Evolutionary conservation across 2,113 vertebrate genomes (phyloP).

Genomic region (Callocephalon fimbriatum): DNA sequence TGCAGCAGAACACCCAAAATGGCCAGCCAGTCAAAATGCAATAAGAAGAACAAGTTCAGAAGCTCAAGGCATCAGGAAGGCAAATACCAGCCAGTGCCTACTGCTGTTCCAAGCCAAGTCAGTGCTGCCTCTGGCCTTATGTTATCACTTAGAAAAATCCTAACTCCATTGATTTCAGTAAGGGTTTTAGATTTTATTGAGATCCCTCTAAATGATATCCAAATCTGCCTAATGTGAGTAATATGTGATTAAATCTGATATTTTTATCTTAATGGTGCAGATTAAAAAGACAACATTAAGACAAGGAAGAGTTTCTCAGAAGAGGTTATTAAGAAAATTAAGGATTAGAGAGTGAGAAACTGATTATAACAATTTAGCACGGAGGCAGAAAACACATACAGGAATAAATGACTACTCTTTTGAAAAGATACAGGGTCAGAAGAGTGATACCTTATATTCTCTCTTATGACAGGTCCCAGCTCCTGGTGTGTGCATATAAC

Average conservation of each 20-base stretch:
- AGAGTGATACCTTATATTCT: neutral
- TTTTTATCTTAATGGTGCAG: slow-evolving; percentile 39
- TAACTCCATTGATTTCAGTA: neutral
- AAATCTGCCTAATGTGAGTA: slow-evolving; percentile 16
- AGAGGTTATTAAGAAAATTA: slow-evolving; percentile 41
- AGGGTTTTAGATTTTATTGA: neutral
- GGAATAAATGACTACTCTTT: neutral
- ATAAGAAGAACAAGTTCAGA: neutral
- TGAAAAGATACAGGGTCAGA: neutral
- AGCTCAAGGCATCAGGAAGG: neutral
- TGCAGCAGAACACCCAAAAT: neutral
- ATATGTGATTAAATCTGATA: slow-evolving; percentile 29
- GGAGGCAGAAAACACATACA: neutral
- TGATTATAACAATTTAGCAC: slow-evolving; percentile 5
- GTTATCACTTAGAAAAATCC: neutral
- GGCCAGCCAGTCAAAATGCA: neutral
- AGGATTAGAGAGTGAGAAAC: slow-evolving; percentile 5
- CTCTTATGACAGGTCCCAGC: neutral
- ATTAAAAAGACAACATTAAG: slow-evolving; percentile 44
- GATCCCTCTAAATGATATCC: neutral
- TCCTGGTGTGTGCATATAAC: neutral
- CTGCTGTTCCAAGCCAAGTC: neutral
- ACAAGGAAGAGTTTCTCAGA: neutral
- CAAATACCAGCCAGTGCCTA: neutral
- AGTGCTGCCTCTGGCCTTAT: neutral